A percentile compares a stretch with the other conserved stretches of the same genome.
These are phyloP conservation scores for Crotophaga sulcirostris DNA, from an alignment of 2,113 vertebrate species.

Conservation along the genomic window DNA sequence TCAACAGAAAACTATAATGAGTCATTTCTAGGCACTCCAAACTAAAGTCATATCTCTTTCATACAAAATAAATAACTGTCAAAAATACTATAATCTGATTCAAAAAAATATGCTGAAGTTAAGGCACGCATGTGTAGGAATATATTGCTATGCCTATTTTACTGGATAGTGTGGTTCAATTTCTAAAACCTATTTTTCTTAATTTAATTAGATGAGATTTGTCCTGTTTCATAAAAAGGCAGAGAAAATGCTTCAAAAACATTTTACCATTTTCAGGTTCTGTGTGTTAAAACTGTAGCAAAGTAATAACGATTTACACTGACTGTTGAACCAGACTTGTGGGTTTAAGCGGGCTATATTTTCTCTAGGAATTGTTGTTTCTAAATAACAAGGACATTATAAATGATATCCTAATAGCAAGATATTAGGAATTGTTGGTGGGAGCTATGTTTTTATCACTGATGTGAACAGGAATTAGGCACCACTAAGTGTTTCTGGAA, in stretches of 20 bases:
- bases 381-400: constrained; percentile 53
- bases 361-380: constrained; percentile 35
- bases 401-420: constrained; percentile 52
- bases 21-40: background rate
- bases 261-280: background rate
- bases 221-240: background rate
- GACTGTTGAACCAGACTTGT: constrained; percentile 45
- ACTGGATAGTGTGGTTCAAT: background rate
- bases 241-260: background rate
- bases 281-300: background rate
- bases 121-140: background rate
- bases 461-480: constrained; percentile 52
- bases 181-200: background rate
- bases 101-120: background rate
- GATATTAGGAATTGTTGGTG: constrained; percentile 37
- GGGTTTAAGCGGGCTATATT: constrained; percentile 46
- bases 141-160: background rate
- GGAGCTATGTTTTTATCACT: constrained; percentile 24
- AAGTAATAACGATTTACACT: constrained; percentile 24
- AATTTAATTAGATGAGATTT: background rate
- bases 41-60: background rate
- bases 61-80: constrained; percentile 32
- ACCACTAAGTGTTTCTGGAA: constrained; percentile 18
- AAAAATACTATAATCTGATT: constrained; percentile 4
- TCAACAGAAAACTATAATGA: background rate